Conservation (phyloP, 2,797 vertebrate species). For the Sphaeramia orbicularis region DNA sequence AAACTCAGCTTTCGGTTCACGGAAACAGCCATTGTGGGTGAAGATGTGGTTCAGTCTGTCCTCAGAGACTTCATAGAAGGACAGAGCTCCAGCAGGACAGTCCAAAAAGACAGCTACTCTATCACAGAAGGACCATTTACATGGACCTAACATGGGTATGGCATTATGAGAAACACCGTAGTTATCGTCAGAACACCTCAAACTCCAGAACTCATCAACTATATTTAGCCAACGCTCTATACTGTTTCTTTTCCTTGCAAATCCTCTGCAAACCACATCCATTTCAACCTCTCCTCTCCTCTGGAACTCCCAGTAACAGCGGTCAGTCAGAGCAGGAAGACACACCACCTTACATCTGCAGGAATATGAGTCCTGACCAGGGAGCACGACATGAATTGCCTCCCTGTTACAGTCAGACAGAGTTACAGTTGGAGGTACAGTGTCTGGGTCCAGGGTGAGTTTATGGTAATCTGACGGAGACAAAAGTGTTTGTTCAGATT, state of each 20-base stretch:
- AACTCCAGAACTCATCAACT: slow-evolving; percentile 14
- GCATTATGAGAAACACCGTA: not conserved
- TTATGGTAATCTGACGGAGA: slow-evolving; percentile 4
- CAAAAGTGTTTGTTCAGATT: too few relatives aligned
- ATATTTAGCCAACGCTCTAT: too few relatives aligned
- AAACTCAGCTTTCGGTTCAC: slow-evolving; percentile 28
- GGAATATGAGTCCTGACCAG: slow-evolving; percentile 14
- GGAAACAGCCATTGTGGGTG: slow-evolving; percentile 13
- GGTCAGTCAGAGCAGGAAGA: too few relatives aligned
- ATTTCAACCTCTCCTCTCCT: fast-evolving
- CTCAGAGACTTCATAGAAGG: slow-evolving; percentile 22
- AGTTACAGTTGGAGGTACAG: not conserved
- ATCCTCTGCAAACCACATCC: slow-evolving; percentile 5
- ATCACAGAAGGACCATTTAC: too few relatives aligned
- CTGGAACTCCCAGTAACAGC: slow-evolving; percentile 31
- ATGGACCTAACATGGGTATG: too few relatives aligned
- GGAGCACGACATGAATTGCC: fast-evolving
- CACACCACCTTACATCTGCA: slow-evolving; percentile 13
- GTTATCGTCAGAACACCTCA: too few relatives aligned
- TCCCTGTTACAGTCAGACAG: slow-evolving; percentile 14
- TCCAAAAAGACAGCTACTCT: slow-evolving; percentile 29
- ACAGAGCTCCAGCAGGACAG: slow-evolving; percentile 33
- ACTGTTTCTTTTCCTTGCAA: not conserved
- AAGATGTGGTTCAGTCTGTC: slow-evolving; percentile 5
- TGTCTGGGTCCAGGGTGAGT: slow-evolving; percentile 1